These are phyloP conservation scores for Ibidorhyncha struthersii DNA, from an alignment of 2,113 vertebrate species.

Conservation along the genomic window DNA sequence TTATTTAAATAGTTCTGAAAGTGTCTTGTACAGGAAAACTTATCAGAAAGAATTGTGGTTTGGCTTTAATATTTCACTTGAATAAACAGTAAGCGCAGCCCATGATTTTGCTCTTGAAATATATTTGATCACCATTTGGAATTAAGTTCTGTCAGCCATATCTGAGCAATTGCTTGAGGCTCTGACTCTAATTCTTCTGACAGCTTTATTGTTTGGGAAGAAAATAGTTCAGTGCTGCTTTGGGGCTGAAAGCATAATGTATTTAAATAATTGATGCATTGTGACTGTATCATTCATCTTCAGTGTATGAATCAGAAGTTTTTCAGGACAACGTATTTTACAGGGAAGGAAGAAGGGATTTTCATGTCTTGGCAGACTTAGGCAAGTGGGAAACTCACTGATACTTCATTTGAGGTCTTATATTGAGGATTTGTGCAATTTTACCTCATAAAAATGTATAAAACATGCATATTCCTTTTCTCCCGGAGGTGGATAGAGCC, in stretches of 20 bases:
- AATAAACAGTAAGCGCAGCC: background rate
- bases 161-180: background rate
- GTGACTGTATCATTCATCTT: background rate
- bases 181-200: background rate
- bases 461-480: background rate
- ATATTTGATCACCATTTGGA: conserved; percentile 10
- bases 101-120: conserved; percentile 6
- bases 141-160: background rate
- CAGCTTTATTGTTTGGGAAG: background rate
- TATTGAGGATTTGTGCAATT: background rate
- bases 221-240: background rate
- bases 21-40: background rate
- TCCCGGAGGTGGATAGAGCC: background rate
- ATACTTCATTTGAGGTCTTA: background rate
- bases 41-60: background rate
- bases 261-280: conserved; percentile 50
- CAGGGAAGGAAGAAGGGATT: background rate
- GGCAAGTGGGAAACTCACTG: background rate
- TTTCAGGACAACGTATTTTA: background rate
- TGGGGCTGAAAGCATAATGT: background rate
- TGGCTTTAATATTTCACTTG: background rate
- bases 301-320: background rate
- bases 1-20: background rate
- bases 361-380: background rate
- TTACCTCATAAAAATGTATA: background rate